Base-by-base conservation (phyloP, 2,797 vertebrate species). In the Danio aesculapii region DNA sequence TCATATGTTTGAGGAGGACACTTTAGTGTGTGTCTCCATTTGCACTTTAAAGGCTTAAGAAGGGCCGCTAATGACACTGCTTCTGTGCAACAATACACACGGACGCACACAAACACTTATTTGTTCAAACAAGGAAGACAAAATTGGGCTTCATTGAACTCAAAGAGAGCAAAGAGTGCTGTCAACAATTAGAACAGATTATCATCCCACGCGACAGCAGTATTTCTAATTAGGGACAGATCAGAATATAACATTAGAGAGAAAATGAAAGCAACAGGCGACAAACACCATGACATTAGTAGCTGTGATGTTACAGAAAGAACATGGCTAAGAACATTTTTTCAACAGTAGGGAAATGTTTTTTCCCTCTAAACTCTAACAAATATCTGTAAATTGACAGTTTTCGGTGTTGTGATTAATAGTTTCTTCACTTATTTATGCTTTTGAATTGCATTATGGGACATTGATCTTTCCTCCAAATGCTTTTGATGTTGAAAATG, bases 31-130 rank as follows among this genome's bases (percentile, higher is more conserved):
- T 72, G 68, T 50, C 62, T 30, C 43, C 52, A 82, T 77, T 73
- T 77, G 75, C 81, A 82, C 81, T 64, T 77, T 72, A 77, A 82
- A 82, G 81, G 49, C 61, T 71, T 55, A 17, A 46, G 49, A 72
- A 52, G 57, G 16, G 50, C 39, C 17, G 5, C 47, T 64, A 55
- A 80, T 80, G 50, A 80, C 19, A 39, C 47, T 44, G 17, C 39
- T 62, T 71, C 59, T 8, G 19, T 10, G 52, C 41, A 55, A 79
- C 39, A 71, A 83, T 62, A 77, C 69, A 81, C 39, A 74, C 3
- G 12, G n/a, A 53, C 41, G 58, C 75, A 67, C 79, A 14, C 10
- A 74, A 14, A 17, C 13, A 49, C 43, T 50, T 71, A 66, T 52
- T 71, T 53, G 17, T 44, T 53, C 30, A 53, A 52, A 19, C 77